phyloP scores from a whole-genome alignment of 2,888 invertebrate species.

The Netelia virgata region DNA sequence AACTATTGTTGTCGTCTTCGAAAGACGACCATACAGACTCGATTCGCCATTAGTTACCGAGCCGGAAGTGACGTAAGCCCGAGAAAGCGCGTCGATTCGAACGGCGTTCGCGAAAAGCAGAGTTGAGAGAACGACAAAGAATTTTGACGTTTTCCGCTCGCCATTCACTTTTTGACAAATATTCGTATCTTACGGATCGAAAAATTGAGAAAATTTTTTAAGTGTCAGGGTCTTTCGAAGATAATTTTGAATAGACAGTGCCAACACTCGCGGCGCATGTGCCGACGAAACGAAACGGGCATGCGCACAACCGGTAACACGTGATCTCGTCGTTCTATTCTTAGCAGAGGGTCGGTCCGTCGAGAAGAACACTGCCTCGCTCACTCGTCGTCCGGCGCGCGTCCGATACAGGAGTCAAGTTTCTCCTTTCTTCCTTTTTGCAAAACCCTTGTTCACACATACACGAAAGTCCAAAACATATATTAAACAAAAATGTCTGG shows the following conservation, averaged over 20 bases:
- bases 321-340: slow-evolving; percentile 84
- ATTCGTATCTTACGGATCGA: no score
- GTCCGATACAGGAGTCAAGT: slow-evolving; percentile 84
- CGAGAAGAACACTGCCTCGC: slow-evolving; percentile 81
- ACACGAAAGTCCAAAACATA: slow-evolving; percentile 69
- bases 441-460: slow-evolving; percentile 76
- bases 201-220: not conserved
- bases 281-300: slow-evolving; percentile 67
- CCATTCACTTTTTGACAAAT: not conserved
- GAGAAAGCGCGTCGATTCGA: slow-evolving; percentile 31
- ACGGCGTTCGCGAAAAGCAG: not conserved
- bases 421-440: slow-evolving; percentile 81
- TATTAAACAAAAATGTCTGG: slow-evolving; percentile 81
- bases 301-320: slow-evolving; percentile 80
- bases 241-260: slow-evolving; percentile 44
- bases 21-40: not conserved
- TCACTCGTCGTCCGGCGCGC: slow-evolving; percentile 87
- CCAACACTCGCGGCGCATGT: slow-evolving; percentile 60
- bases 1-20: not conserved
- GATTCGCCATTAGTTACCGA: slow-evolving; percentile 46
- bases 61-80: slow-evolving; percentile 64
- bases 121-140: not conserved
- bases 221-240: slow-evolving; percentile 76
- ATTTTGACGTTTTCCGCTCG: not conserved
- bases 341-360: slow-evolving; percentile 82